These are phyloP conservation scores for Neogobius melanostomus DNA, from an alignment of 2,113 vertebrate genomes.

Conservation along the genomic window DNA sequence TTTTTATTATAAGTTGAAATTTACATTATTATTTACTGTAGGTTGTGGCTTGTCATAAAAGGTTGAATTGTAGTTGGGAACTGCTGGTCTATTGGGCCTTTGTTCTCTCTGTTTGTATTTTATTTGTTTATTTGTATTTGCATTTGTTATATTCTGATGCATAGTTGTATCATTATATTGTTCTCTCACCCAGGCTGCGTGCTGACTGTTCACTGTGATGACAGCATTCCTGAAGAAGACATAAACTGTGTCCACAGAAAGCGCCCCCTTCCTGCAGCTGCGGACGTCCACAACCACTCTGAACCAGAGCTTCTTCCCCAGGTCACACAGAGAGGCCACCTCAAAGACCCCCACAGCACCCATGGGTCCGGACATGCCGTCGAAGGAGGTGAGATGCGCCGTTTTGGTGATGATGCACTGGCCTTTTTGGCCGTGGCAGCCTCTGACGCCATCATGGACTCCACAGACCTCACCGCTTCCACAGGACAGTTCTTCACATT, in stretches of 20 bases:
- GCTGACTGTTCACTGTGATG: conserved; percentile 60
- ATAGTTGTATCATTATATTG: not conserved
- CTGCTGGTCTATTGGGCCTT: no score
- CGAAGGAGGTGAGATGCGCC: conserved; percentile 58
- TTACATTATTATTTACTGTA: no score
- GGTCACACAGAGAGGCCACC: conserved; percentile 62
- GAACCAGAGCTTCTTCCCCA: conserved; percentile 63
- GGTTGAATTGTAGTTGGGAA: no score
- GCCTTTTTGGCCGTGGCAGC: conserved; percentile 49
- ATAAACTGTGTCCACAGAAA: conserved; percentile 42
- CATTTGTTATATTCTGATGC: not conserved
- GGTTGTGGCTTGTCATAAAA: no score
- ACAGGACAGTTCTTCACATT: conserved; percentile 58
- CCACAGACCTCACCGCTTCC: conserved; percentile 40
- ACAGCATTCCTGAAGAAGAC: conserved; percentile 61
- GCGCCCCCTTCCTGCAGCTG: conserved; percentile 36
- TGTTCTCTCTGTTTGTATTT: no score
- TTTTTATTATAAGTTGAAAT: no score
- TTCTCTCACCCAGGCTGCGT: conserved; percentile 68
- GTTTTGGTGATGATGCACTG: conserved; percentile 50
- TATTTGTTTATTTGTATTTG: no score
- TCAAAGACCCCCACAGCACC: conserved; percentile 58
- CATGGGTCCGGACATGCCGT: conserved; percentile 56
- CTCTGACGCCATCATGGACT: conserved; percentile 50
- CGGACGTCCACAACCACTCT: conserved; percentile 67